Percentiles rank a stretch among this genome's conserved stretches.
phyloP scores from a whole-genome alignment of 2,888 invertebrate genomes.

The Melolontha melolontha region DNA sequence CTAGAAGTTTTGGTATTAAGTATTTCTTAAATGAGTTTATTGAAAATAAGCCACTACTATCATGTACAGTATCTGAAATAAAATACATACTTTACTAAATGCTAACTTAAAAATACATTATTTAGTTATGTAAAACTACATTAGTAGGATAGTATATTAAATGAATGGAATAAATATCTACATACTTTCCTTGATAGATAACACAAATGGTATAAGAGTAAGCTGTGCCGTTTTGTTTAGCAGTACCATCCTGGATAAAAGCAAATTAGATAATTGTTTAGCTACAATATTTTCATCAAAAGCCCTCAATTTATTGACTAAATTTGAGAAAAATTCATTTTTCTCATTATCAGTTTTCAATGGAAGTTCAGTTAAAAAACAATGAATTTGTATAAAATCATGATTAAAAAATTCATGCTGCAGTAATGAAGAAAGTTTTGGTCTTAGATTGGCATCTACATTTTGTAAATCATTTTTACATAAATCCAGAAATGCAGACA shows the following conservation, averaged over 20 bases:
- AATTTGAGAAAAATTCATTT: constrained; percentile 79
- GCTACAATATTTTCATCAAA: constrained; percentile 88
- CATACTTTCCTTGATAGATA: constrained; percentile 76
- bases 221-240: constrained; percentile 84
- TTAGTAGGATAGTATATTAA: too few species aligned
- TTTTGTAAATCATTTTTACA: constrained; percentile 79
- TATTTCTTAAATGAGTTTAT: constrained; percentile 77
- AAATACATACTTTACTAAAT: constrained; percentile 27
- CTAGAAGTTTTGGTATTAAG: constrained; percentile 81
- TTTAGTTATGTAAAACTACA: too few species aligned
- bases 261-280: constrained; percentile 79
- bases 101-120: not conserved
- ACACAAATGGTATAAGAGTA: constrained; percentile 77
- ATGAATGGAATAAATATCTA: not conserved
- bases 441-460: constrained; percentile 73
- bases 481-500: constrained; percentile 77
- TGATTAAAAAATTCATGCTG: constrained; percentile 85
- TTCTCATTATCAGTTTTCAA: constrained; percentile 83
- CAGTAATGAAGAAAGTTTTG: constrained; percentile 75
- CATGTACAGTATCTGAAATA: constrained; percentile 55
- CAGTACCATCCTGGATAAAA: constrained; percentile 87
- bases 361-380: constrained; percentile 85
- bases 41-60: constrained; percentile 73
- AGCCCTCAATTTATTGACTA: constrained; percentile 75
- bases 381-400: constrained; percentile 85